phyloP scores from a whole-genome alignment of 1,140 invertebrate genomes.

The Drosophila obscura region DNA sequence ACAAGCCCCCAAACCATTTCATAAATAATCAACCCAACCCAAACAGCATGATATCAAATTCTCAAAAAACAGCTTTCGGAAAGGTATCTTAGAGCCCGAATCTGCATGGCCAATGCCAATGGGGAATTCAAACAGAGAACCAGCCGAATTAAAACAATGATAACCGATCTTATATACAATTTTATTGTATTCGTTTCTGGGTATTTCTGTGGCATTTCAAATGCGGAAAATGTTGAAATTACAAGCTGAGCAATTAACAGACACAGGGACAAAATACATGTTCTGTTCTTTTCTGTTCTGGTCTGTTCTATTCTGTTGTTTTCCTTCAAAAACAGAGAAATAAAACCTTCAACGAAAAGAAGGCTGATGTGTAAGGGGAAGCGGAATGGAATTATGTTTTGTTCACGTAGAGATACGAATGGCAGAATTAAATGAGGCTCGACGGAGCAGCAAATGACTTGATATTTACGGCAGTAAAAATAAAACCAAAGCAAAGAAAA shows the following conservation, averaged over 20 bases:
- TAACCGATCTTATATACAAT: slow-evolving; percentile 22
- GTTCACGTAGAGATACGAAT: slow-evolving; percentile 31
- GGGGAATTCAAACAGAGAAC: slow-evolving; percentile 20
- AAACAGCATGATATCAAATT: slow-evolving; percentile 17
- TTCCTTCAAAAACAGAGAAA: slow-evolving; percentile 23
- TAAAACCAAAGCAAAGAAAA: slow-evolving; percentile 9
- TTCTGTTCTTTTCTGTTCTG: slow-evolving; percentile 36
- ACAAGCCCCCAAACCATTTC: neutral
- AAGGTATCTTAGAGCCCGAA: slow-evolving; percentile 16
- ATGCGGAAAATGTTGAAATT: slow-evolving; percentile 56
- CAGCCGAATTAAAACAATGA: slow-evolving; percentile 8
- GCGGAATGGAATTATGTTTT: slow-evolving; percentile 40
- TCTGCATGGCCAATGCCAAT: slow-evolving; percentile 24
- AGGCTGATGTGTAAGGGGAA: slow-evolving; percentile 11
- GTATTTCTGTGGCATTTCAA: slow-evolving; percentile 25
- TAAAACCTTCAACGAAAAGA: slow-evolving; percentile 40
- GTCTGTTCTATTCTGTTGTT: slow-evolving; percentile 31
- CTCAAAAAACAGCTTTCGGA: slow-evolving; percentile 16
- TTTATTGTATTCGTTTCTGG: slow-evolving; percentile 25
- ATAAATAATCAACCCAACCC: slow-evolving; percentile 2
- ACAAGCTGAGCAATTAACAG: slow-evolving; percentile 69
- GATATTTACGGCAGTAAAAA: slow-evolving; percentile 45
- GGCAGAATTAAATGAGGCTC: slow-evolving; percentile 61
- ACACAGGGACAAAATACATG: slow-evolving; percentile 34
- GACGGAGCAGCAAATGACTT: slow-evolving; percentile 61